Evolutionary conservation across 2,797 vertebrate species (phyloP), one percentile per base, ranked within the genome.

Genomic region (Rallus crepitans): DNA sequence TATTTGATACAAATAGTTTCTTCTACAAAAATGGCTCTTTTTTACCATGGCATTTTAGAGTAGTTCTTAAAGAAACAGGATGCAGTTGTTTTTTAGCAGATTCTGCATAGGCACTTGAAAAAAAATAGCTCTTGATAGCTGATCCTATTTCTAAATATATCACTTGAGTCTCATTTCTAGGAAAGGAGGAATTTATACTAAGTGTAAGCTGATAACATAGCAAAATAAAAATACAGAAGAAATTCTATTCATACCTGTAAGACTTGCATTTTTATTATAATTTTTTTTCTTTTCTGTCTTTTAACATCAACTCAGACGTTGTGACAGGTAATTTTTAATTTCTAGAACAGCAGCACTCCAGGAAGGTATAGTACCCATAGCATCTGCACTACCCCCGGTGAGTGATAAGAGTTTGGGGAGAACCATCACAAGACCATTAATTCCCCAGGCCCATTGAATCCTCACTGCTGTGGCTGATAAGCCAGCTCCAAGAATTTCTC

Each of bases 1-100:
- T 97, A 96, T 95, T 98, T 95, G 95, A 98, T 98, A 98, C 97
- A 98, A 98, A 98, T 98, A 98, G 97, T 98, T 97, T 97, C 95
- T 98, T 96, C 97, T 93, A 91, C 95, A 93, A 85, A 97, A 98
- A 97, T 95, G 96, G 94, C 78, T 84, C 85, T 84, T 91, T 93
- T 92, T 97, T 97, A 94, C 97, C 6, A 19, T 50, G 68, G 86
- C 89, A 37, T 96, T 97, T 97, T 94, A 90, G 87, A 97, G 69
- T 52, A 89, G 73, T 82, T 92, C 95, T 97, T 92, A 98, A 98
- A 97, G 97, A 97, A 96, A 85, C 91, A 97, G 94, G 84, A 87
- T 80, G 21, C 87, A 42, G 65, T 60, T 81, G 83, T 7, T 75
- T 91, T 96, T 96, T 81, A 89, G 88, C 87, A 84, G 89, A 77